Evolutionary conservation across 92 coral and sea anemone species (phyloP).

Genomic region (Heteractis magnifica): DNA sequence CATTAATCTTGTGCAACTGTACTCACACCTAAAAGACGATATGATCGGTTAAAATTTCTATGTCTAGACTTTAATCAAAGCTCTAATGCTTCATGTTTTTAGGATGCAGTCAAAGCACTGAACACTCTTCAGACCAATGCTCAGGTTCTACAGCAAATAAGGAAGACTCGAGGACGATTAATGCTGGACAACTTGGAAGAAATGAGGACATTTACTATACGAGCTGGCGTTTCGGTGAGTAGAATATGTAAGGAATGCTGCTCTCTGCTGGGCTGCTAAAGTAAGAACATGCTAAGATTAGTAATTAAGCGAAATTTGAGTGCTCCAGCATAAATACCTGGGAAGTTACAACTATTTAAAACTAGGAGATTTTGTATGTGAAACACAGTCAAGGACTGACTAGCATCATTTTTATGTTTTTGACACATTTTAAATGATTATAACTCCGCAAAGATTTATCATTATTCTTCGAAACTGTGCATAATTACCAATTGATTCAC

Average conservation of each 20-base stretch:
- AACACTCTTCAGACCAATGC: slow-evolving; percentile 95
- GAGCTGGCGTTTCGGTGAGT: slow-evolving; percentile 90
- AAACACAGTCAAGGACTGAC: too few relatives aligned
- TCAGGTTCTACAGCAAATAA: slow-evolving; percentile 79
- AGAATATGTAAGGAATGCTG: neutral
- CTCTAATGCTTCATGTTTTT: slow-evolving; percentile 1
- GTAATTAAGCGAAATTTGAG: too few relatives aligned
- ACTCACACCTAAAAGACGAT: neutral
- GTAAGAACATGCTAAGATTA: neutral
- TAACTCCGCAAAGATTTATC: too few relatives aligned
- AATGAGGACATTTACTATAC: slow-evolving; percentile 68
- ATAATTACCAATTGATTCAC: too few relatives aligned
- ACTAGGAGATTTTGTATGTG: too few relatives aligned
- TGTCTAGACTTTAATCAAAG: neutral
- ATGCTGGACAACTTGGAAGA: slow-evolving; percentile 67
- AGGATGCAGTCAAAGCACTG: slow-evolving; percentile 94
- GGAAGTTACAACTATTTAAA: too few relatives aligned
- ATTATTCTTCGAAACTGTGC: too few relatives aligned
- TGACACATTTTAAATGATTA: too few relatives aligned
- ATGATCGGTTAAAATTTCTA: too few relatives aligned
- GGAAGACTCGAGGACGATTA: slow-evolving; percentile 64
- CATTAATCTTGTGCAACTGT: neutral
- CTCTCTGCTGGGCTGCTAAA: neutral
- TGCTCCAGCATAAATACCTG: too few relatives aligned
- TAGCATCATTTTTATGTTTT: too few relatives aligned